Conservation (phyloP, 2,797 vertebrate genomes). For the Acipenser ruthenus region DNA sequence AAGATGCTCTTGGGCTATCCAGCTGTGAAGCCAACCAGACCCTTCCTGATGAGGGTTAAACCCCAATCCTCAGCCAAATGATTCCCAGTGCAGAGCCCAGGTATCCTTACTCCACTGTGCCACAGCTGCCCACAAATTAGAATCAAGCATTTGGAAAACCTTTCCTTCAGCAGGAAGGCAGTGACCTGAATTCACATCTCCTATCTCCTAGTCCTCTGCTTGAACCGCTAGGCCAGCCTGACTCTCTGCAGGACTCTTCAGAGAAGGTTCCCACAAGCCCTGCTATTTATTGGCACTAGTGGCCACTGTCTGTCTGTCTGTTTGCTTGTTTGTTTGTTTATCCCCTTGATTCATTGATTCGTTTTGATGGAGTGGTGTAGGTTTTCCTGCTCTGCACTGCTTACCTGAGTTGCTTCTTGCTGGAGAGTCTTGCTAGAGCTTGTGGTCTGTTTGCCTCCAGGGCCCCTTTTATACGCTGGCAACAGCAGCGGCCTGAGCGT, state of each 20-base stretch:
- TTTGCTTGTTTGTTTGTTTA: neutral
- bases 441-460: constrained; percentile 28
- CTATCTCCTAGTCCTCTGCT: no score
- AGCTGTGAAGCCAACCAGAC: no score
- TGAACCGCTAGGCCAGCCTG: no score
- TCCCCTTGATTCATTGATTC: neutral
- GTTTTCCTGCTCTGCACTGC: constrained; percentile 30
- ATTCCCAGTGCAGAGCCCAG: no score
- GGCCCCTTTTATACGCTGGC: constrained; percentile 86
- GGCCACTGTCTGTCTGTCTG: constrained; percentile 15
- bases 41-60: no score
- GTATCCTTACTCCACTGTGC: no score
- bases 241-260: constrained; percentile 16
- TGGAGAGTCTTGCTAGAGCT: constrained; percentile 20
- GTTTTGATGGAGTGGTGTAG: constrained; percentile 27
- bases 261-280: constrained; percentile 17
- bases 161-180: no score
- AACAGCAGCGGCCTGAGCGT: constrained; percentile 58
- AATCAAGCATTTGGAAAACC: no score
- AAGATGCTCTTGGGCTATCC: no score
- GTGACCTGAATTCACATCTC: no score
- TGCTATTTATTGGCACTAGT: constrained; percentile 5
- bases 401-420: constrained; percentile 80
- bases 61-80: no score
- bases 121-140: no score